Conservation (phyloP, 2,888 invertebrate species). For the Chironomus tentans region DNA sequence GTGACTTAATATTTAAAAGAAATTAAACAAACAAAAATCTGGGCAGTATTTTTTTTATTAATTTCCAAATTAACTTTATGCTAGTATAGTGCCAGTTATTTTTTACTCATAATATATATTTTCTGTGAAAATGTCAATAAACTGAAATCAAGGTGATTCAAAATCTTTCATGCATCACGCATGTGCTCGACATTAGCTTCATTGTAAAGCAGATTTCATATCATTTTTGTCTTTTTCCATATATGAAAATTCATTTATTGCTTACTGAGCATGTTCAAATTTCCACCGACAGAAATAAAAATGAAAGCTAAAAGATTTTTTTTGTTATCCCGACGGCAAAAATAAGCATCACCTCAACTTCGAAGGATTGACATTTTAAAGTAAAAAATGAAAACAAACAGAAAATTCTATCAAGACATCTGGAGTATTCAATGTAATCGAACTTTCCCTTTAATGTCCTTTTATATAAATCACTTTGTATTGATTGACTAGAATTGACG, state of each 20-base stretch:
- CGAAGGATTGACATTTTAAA: neutral
- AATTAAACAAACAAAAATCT: neutral
- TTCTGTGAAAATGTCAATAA: no score
- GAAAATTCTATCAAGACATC: neutral
- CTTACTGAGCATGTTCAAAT: neutral
- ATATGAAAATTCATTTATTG: neutral
- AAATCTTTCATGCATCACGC: neutral
- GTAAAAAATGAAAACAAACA: neutral
- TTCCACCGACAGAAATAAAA: neutral
- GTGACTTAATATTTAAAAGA: neutral
- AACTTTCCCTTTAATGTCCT: constrained; percentile 16
- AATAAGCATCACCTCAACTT: neutral
- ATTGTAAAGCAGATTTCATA: neutral
- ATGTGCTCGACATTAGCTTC: neutral
- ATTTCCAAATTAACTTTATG: no score
- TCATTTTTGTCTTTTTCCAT: neutral
- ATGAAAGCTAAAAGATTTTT: neutral
- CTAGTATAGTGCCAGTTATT: no score
- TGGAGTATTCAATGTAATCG: neutral
- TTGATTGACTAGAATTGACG: no score
- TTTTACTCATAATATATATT: no score
- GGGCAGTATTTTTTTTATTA: no score
- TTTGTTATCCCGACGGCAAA: neutral
- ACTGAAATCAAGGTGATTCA: neutral
- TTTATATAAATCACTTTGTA: constrained; percentile 6